These are phyloP conservation scores for Epinotia nisella DNA, from an alignment of 2,888 invertebrate species.

Conservation along the genomic window DNA sequence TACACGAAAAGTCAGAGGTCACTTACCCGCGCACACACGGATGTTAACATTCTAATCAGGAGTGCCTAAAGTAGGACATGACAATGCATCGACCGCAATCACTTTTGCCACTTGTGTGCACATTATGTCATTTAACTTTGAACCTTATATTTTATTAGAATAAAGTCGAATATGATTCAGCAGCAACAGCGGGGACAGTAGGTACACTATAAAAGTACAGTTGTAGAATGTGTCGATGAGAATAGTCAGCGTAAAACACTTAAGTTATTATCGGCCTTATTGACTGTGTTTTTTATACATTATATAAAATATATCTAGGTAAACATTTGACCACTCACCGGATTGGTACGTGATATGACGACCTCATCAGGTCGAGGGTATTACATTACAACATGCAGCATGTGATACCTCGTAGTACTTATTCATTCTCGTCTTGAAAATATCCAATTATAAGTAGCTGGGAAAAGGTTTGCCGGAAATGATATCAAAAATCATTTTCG, in stretches of 20 bases:
- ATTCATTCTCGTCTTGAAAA: too few relatives aligned
- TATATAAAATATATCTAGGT: background rate
- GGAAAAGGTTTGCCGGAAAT: too few relatives aligned
- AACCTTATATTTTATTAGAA: background rate
- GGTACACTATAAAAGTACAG: slow-evolving; percentile 23
- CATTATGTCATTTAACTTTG: background rate
- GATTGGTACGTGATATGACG: too few relatives aligned
- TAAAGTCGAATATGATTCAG: background rate
- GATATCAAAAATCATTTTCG: too few relatives aligned
- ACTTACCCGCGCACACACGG: slow-evolving; percentile 21
- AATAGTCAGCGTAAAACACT: slow-evolving; percentile 5
- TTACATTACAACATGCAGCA: too few relatives aligned
- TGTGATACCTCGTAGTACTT: too few relatives aligned
- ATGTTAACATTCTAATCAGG: slow-evolving; percentile 40
- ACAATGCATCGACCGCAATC: slow-evolving; percentile 7
- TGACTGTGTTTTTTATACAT: background rate
- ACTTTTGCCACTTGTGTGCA: background rate
- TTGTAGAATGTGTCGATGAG: slow-evolving; percentile 28
- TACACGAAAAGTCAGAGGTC: slow-evolving; percentile 13
- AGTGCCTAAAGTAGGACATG: slow-evolving; percentile 32
- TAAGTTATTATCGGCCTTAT: slow-evolving; percentile 11
- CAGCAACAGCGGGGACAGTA: background rate
- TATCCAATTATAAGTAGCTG: too few relatives aligned
- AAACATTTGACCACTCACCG: too few relatives aligned
- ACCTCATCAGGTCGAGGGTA: too few relatives aligned